Base-by-base conservation (phyloP, 64 coral and sea anemone genomes). In the Montipora capricornis region DNA sequence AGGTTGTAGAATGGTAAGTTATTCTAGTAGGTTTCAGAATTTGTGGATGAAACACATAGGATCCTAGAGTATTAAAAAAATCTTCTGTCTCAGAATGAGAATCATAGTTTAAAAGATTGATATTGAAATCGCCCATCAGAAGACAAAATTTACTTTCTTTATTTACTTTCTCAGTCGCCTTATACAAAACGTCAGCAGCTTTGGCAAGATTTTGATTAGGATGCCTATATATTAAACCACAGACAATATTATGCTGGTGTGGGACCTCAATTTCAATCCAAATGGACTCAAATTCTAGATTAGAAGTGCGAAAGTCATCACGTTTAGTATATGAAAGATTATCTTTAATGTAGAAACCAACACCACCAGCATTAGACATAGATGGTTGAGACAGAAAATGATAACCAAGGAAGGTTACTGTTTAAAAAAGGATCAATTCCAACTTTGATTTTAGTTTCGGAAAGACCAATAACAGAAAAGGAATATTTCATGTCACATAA, bases 161-260 rank as follows among this genome's bases (percentile, higher is more conserved):
- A 44, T 83, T 24, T 46, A 92, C 60, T 74, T 78, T 87, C 19
- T 93, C 91, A 79, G 55, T 87, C 16, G 20, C 68, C 47, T 58
- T 68, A 37, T 93, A 87, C 47, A 93, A 50, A 55, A 69, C 20
- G 44, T 77, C 37, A 37, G 48, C 37, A 84, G 49, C 24, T 66
- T 49, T 84, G 47, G 51, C 44, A 49, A 93, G 24, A 51, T 93
- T 87, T 68, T 8, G 59, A 50, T 87, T 68, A 68, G 76, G 91
- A 87, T 93, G 91, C 67, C 91, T 93, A 47, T 87, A 93, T 64
- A 93, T 68, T 59, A 93, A 57, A 47, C 91, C 91, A 93, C 91
- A 93, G 10, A 93, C 10, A 78, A 93, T 93, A 78, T 93, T 87
- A 29, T 66, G 70, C 81, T 93, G 71, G 6, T 17, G 68, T 7